Conservation (phyloP, 2,113 vertebrate species). For the Cariama cristata region DNA sequence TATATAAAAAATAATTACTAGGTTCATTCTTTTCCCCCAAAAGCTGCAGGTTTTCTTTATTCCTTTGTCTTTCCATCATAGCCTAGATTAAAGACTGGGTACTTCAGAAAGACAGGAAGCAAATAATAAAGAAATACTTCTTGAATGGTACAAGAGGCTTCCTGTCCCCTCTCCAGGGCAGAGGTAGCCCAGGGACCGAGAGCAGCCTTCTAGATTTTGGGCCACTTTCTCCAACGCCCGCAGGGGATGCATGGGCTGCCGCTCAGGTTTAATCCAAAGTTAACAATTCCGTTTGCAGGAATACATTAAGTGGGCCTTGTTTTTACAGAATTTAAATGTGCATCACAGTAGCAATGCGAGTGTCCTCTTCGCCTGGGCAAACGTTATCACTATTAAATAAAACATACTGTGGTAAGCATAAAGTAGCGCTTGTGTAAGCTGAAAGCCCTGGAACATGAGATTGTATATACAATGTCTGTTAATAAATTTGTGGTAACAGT, state of each 20-base stretch:
- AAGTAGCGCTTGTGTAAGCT: background rate
- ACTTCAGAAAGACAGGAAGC: background rate
- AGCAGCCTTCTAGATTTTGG: too few species aligned
- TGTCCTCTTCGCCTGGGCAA: background rate
- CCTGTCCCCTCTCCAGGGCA: background rate
- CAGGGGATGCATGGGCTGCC: too few species aligned
- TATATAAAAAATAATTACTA: background rate
- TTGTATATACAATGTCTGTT: background rate
- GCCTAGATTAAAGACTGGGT: background rate
- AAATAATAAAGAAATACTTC: background rate
- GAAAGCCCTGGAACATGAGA: background rate
- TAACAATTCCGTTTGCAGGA: background rate
- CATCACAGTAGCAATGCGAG: background rate
- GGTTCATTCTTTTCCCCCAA: background rate
- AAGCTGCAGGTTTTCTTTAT: background rate
- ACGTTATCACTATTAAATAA: background rate
- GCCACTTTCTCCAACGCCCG: background rate
- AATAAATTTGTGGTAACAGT: background rate
- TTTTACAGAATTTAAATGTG: background rate
- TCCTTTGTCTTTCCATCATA: background rate
- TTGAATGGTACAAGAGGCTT: background rate
- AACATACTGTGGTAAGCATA: background rate
- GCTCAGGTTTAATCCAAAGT: background rate
- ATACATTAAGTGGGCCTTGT: background rate
- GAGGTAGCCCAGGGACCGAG: background rate